Conservation (phyloP, 2,797 vertebrate genomes). For the Coreius guichenoti region DNA sequence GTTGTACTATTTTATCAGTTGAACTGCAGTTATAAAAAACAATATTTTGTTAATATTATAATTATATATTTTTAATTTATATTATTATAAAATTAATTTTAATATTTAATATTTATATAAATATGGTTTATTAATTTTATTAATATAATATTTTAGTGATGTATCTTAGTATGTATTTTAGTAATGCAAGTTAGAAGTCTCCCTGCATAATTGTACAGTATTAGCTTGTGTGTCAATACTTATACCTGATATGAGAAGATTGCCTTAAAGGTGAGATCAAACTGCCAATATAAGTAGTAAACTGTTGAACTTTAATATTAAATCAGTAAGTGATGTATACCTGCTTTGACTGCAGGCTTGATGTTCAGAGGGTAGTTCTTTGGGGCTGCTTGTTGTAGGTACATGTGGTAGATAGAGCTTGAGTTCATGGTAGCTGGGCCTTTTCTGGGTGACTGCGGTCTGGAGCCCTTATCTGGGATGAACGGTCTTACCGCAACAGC, state of each 20-base stretch:
- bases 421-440: constrained; percentile 97
- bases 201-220: not conserved
- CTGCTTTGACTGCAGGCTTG: constrained; percentile 91
- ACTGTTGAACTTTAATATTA: not conserved
- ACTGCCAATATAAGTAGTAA: not conserved
- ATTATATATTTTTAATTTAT: not conserved
- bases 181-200: not conserved
- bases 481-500: constrained; percentile 95
- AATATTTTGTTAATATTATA: not conserved
- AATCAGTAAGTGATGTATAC: constrained; percentile 70
- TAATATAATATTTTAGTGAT: too few species aligned
- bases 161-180: too few species aligned
- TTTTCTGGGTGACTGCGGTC: constrained; percentile 96
- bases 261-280: not conserved
- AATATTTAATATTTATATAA: not conserved
- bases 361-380: constrained; percentile 82
- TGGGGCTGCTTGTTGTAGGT: constrained; percentile 92
- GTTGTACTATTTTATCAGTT: not conserved
- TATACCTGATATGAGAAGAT: not conserved
- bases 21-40: not conserved
- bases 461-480: constrained; percentile 90
- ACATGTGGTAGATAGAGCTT: constrained; percentile 99
- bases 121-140: not conserved
- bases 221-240: not conserved
- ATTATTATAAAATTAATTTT: not conserved